These are phyloP conservation scores for Perizoma flavofasciatum DNA, from an alignment of 2,888 invertebrate species.

Conservation along the genomic window DNA sequence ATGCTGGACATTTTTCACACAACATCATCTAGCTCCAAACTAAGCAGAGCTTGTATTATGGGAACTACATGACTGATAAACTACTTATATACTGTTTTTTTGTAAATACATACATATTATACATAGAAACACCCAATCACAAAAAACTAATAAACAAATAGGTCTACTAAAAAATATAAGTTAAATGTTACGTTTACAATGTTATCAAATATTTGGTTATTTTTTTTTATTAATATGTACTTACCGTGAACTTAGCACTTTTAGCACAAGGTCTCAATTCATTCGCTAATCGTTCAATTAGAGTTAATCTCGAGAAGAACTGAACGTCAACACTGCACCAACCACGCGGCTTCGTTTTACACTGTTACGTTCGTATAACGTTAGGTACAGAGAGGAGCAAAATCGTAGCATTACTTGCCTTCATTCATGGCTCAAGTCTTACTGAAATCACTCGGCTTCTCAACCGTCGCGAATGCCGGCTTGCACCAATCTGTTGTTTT, in stretches of 20 bases:
- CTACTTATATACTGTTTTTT: too few species aligned
- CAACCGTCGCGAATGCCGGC: slow-evolving; percentile 70
- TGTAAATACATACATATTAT: too few species aligned
- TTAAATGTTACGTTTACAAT: too few species aligned
- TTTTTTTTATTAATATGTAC: slow-evolving; percentile 16
- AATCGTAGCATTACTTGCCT: slow-evolving; percentile 48
- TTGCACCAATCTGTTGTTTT: slow-evolving; percentile 80
- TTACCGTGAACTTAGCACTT: slow-evolving; percentile 30
- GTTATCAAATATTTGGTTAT: neutral
- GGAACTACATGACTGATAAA: too few species aligned
- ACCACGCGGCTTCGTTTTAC: slow-evolving; percentile 40
- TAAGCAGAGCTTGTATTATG: too few species aligned
- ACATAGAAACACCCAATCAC: too few species aligned
- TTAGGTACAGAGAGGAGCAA: slow-evolving; percentile 36
- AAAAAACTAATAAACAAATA: too few species aligned
- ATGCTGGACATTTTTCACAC: too few species aligned
- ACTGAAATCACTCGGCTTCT: slow-evolving; percentile 63
- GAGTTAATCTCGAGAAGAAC: slow-evolving; percentile 31
- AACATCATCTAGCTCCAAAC: too few species aligned
- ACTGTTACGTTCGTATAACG: slow-evolving; percentile 32
- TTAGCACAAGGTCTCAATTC: slow-evolving; percentile 26
- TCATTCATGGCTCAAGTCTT: slow-evolving; percentile 68
- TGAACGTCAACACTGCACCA: slow-evolving; percentile 66
- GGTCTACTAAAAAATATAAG: too few species aligned
- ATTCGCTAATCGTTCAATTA: slow-evolving; percentile 39